Evolutionary conservation across 2,113 vertebrate genomes (phyloP).

Genomic region (Sebastes fasciatus): DNA sequence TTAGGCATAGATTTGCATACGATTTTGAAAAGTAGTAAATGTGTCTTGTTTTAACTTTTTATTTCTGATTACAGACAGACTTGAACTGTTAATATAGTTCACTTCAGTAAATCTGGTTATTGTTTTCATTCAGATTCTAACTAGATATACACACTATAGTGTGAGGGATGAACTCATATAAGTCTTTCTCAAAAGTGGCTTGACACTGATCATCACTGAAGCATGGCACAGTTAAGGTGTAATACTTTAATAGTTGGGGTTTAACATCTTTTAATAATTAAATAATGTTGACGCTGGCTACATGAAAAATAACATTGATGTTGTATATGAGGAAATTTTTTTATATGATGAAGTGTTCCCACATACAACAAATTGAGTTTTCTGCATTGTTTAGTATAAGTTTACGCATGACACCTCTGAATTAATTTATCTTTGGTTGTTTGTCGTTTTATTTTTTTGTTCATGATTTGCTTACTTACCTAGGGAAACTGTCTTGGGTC

Average conservation of each 20-base stretch:
- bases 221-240: not conserved
- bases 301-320: not conserved
- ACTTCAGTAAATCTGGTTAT: not conserved
- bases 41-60: not conserved
- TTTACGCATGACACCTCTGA: not conserved
- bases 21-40: not conserved
- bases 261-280: constrained; percentile 2
- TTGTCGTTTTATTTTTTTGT: not conserved
- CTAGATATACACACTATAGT: not conserved
- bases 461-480: not conserved
- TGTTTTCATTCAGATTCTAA: constrained; percentile 1
- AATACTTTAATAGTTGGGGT: not conserved
- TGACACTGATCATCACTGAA: not conserved
- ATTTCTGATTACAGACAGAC: not conserved
- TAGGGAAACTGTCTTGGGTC: not conserved
- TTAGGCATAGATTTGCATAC: not conserved
- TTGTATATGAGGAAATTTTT: not conserved
- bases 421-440: not conserved
- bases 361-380: not conserved
- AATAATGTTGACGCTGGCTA: not conserved
- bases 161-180: not conserved
- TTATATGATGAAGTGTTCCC: not conserved
- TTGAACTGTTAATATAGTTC: not conserved
- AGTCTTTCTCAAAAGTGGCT: not conserved
- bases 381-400: too few species aligned